A percentile compares a stretch with the other conserved stretches of the same genome.
phyloP scores from a whole-genome alignment of 2,888 invertebrate genomes.

The Melanargia galathea region DNA sequence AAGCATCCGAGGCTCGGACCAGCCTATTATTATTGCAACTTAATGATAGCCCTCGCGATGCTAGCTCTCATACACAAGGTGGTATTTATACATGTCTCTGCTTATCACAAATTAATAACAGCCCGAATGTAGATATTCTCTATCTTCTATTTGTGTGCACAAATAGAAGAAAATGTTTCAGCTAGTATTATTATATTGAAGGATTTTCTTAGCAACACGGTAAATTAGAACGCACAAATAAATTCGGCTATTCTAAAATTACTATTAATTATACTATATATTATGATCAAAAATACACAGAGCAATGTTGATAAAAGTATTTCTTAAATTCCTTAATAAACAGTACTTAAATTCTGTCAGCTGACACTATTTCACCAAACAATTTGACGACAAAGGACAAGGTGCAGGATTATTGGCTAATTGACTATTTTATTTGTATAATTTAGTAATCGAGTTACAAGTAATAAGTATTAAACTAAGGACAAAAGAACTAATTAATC shows the following conservation, averaged over 20 bases:
- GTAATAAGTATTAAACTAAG: not conserved
- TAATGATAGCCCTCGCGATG: constrained; percentile 26
- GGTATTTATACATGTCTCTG: constrained; percentile 22
- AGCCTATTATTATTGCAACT: constrained; percentile 36
- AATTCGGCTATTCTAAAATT: too few relatives aligned
- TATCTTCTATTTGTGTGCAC: too few relatives aligned
- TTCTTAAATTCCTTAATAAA: not conserved
- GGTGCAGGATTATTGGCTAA: constrained; percentile 26
- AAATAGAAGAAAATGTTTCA: not conserved
- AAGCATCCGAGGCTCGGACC: constrained; percentile 29
- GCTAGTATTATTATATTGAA: not conserved
- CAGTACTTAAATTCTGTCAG: not conserved
- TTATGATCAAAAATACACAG: not conserved
- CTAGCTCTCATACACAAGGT: constrained; percentile 21
- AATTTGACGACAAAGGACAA: constrained; percentile 16
- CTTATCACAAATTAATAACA: constrained; percentile 12
- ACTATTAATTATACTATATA: not conserved
- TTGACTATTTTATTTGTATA: constrained; percentile 12
- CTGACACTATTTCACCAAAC: constrained; percentile 1
- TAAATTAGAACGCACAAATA: too few relatives aligned
- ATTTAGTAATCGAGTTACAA: not conserved
- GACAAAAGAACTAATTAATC: constrained; percentile 25
- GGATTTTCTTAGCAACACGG: too few relatives aligned
- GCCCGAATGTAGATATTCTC: not conserved
- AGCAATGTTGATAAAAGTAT: not conserved